Evolutionary conservation across 2,113 vertebrate genomes (phyloP), one percentile per base, ranked within the genome.

Genomic region (Tupaia chinensis): DNA sequence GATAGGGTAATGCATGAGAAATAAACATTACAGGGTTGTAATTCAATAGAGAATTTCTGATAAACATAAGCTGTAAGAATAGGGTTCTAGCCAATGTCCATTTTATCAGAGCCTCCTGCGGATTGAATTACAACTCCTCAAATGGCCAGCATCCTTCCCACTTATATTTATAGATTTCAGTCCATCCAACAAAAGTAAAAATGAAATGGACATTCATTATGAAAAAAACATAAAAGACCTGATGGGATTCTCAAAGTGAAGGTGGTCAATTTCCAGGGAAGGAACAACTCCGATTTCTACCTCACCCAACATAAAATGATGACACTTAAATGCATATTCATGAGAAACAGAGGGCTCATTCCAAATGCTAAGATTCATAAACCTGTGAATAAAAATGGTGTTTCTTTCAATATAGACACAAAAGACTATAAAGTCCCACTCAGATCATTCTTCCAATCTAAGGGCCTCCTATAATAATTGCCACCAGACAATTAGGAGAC

Each of bases 181-280:
- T 32, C 69, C 60, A 88, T n/a, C 16, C 63, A 79, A 66, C 23
- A 87, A 88, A 88, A 77, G 77, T 77, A 92, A 86, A 86, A 79
- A 81, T 56, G 95, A 95, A 97, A 66, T 78, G 9, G 56, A 91
- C 95, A 96, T 93, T 96, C 84, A 95, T 78, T 80, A 73, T 14
- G n/a, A 79, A 25, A 76, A 76, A 27, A 32, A 22, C 69, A 80
- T 82, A 29, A 89, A 87, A 60, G 61, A 1, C 22, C n/a, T 72
- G 23, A 34, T 4, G 66, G 66, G 58, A 60, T 27, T 32, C 14
- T 10, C 61, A n/a, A 79, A 76, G 29, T 79, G 25, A 73, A 7
- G 1, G 66, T 65, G 32, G 58, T 85, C 74, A 65, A 74, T 61
- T 34, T 60, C 91, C 88, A 68, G 70, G n/a, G 56, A 93, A 66